Conservation (phyloP, 2,888 invertebrate species). For the Tipula unca region DNA sequence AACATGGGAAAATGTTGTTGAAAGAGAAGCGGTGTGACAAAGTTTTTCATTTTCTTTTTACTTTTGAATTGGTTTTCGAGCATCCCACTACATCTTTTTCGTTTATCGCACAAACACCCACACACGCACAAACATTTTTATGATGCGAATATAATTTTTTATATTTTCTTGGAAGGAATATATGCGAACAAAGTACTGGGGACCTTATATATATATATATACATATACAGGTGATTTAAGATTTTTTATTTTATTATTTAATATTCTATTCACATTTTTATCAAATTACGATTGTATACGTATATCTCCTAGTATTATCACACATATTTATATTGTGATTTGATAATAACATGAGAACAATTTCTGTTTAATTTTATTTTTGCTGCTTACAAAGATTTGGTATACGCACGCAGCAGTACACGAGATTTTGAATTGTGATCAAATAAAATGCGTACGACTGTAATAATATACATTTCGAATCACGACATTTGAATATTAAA, state of each 20-base stretch:
- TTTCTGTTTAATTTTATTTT: not conserved
- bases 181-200: not conserved
- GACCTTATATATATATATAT: too few relatives aligned
- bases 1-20: not conserved
- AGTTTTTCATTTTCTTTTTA: not conserved
- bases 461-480: not conserved
- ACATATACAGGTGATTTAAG: not conserved
- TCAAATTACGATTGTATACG: not conserved
- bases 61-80: not conserved
- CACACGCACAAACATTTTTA: not conserved
- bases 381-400: not conserved
- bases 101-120: not conserved
- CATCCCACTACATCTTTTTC: not conserved
- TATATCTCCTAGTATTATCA: not conserved
- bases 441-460: not conserved
- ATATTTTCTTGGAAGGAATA: not conserved
- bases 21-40: not conserved
- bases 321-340: not conserved
- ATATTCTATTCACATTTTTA: not conserved
- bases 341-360: not conserved
- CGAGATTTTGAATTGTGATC: not conserved
- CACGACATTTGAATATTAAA: not conserved
- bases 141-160: not conserved
- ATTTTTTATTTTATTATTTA: not conserved
- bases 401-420: not conserved